A percentile compares a stretch with the other conserved stretches of the same genome.
phyloP scores from a whole-genome alignment of 2,113 vertebrate genomes.

The Chitala chitala region DNA sequence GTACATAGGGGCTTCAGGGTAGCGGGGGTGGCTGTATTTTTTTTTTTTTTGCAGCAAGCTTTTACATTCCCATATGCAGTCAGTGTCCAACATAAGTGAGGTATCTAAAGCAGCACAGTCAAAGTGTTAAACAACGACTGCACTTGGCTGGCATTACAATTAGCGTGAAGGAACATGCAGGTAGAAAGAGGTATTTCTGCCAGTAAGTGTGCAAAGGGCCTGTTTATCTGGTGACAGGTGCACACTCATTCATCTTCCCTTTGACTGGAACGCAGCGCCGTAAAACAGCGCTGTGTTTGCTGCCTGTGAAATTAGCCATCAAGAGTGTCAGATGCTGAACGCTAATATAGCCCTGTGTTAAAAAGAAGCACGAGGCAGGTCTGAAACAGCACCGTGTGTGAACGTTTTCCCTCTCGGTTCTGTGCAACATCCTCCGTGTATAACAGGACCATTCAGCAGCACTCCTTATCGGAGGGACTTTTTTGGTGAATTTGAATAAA shows the following conservation, averaged over 20 bases:
- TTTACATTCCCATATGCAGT: not conserved
- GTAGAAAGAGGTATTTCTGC: constrained; percentile 17
- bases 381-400: not conserved
- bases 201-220: not conserved
- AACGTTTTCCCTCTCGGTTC: no score
- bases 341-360: not conserved
- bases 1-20: no score
- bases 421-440: not conserved
- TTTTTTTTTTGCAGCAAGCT: not conserved
- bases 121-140: not conserved
- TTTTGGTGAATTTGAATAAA: not conserved
- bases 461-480: not conserved
- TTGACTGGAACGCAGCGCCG: no score
- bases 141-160: not conserved
- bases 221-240: no score
- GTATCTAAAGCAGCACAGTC: not conserved
- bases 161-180: not conserved
- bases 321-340: not conserved
- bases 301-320: no score
- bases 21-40: no score
- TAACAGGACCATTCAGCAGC: not conserved
- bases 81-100: not conserved
- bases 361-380: not conserved
- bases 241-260: no score
- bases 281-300: not conserved